Conservation (phyloP, 1,140 invertebrate species). For the Drosophila insularis region DNA sequence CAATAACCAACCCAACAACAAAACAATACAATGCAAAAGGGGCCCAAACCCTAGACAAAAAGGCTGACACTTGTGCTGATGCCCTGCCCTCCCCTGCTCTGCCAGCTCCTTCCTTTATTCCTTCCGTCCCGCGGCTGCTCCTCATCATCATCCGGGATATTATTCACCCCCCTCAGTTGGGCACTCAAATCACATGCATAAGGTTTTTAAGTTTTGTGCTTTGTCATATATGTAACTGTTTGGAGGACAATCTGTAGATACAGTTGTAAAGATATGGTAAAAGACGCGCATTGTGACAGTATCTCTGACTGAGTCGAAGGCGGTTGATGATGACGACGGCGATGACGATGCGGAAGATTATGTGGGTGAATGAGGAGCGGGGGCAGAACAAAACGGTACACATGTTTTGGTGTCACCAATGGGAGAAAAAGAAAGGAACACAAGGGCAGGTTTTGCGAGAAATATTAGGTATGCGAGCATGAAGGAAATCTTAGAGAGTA, state of each 20-base stretch:
- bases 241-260: slow-evolving; percentile 74
- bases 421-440: slow-evolving; percentile 2
- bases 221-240: slow-evolving; percentile 72
- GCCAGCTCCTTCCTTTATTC: no score
- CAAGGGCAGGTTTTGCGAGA: slow-evolving; percentile 24
- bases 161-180: slow-evolving; percentile 25
- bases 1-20: slow-evolving; percentile 16
- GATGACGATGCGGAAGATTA: neutral
- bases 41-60: slow-evolving; percentile 40
- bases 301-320: slow-evolving; percentile 24
- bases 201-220: slow-evolving; percentile 79
- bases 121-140: no score
- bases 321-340: neutral
- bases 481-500: no score
- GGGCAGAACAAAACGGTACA: slow-evolving; percentile 48
- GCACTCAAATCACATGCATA: slow-evolving; percentile 76
- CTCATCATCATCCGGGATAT: neutral
- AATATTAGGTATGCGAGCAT: no score
- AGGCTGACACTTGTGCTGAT: slow-evolving; percentile 57
- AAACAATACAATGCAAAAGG: neutral
- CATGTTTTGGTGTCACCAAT: slow-evolving; percentile 69
- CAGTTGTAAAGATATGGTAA: slow-evolving; percentile 80
- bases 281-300: slow-evolving; percentile 77
- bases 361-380: neutral
- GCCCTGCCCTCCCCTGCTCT: slow-evolving; percentile 1